Base-by-base conservation (phyloP, 1,140 invertebrate genomes). In the Lysiphlebus fabarum region DNA sequence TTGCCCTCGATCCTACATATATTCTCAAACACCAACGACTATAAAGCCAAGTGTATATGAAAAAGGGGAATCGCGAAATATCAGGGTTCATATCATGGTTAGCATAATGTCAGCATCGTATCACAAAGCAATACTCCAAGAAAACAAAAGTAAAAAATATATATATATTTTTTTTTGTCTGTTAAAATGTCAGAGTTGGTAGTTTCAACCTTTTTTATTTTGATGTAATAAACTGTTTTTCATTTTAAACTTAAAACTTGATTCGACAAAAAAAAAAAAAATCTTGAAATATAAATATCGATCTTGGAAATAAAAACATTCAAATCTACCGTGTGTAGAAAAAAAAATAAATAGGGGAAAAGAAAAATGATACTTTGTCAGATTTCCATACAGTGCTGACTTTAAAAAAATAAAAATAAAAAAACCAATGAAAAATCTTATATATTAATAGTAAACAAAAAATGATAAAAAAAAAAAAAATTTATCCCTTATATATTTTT, bases 71-170 rank as follows among this genome's bases (percentile, higher is more conserved):
- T 73, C 72, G 65, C 59, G 67, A 71, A 74, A 75, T 74, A 74
- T 71, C 69, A 63, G 54, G 59, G 62, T 42, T 58, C 43, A 62
- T 45, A 63, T 64, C 54, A 65, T 76, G 69, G 72, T 76, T 76
- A 73, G 74, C 71, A 75, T 76, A 75, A 76, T 75, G 73, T 71
- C 65, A 68, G 70, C 63, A 26, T 26, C 17, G 17, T 26, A 26
- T 26, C 2, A 26, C 17, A 26, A 26, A 26, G 17, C 17, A 26
- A 26, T 26, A 26, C 17, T 26, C 0, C 17, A 26, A 26, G 3
- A 17, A 17, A 17, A 17, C 17, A 17, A 17, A 26, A 26, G 17
- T 26, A 26, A 26, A 26, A 26, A 2, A 26, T 26, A 26, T 26
- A 26, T 26, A 2, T 26, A n/a, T n/a, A n/a, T 26, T 26, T 26